Evolutionary conservation across 1,140 invertebrate genomes (phyloP).

Genomic region (Calosoma granatense): DNA sequence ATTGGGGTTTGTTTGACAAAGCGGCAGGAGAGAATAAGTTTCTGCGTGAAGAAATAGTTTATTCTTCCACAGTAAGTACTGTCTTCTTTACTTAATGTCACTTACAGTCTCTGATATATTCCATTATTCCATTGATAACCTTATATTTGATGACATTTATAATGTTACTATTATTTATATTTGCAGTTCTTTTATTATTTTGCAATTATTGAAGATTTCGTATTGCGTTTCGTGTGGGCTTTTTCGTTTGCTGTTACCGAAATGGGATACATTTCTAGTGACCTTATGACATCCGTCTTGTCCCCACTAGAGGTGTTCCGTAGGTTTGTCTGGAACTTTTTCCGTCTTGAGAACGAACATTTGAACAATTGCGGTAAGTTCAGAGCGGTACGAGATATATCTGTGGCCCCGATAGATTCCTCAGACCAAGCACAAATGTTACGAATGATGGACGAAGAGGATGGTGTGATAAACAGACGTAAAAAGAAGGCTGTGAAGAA

Average conservation of each 20-base stretch:
- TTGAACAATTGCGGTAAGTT: constrained; percentile 92
- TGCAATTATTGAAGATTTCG: constrained; percentile 77
- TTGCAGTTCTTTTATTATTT: constrained; percentile 89
- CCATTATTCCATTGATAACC: constrained; percentile 7
- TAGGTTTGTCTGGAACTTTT: constrained; percentile 88
- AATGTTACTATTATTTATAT: constrained; percentile 22
- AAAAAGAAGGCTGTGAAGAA: constrained; percentile 41
- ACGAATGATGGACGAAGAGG: constrained; percentile 63
- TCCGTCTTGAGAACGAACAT: constrained; percentile 89
- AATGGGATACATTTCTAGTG: constrained; percentile 54
- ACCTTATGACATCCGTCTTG: constrained; percentile 67
- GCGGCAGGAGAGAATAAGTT: constrained; percentile 74
- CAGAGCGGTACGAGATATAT: constrained; percentile 82
- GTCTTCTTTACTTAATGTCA: constrained; percentile 6
- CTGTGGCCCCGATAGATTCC: constrained; percentile 71
- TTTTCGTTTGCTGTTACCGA: constrained; percentile 69
- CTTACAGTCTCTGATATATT: constrained; percentile 12
- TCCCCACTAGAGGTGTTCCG: constrained; percentile 77
- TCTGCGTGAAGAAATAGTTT: constrained; percentile 67
- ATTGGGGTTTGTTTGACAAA: constrained; percentile 94
- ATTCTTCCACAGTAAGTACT: constrained; percentile 53
- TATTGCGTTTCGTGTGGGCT: constrained; percentile 77
- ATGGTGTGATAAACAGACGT: constrained; percentile 48
- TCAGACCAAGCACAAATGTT: constrained; percentile 60
- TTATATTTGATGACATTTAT: constrained; percentile 6